These are phyloP conservation scores for Hypanus sabinus DNA, from an alignment of 2,113 vertebrate genomes.

Conservation along the genomic window DNA sequence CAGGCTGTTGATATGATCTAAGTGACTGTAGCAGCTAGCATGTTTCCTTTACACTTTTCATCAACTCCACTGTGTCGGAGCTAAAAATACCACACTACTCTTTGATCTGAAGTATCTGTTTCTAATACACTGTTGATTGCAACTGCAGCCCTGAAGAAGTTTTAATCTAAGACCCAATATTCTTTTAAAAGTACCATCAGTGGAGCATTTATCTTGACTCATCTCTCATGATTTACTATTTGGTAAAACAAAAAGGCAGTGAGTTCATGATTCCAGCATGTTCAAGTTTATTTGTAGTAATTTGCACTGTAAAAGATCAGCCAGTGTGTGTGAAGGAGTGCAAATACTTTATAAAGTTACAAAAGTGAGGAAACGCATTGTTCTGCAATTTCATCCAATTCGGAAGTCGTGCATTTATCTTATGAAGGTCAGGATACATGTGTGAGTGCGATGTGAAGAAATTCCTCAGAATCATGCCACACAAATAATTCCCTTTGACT, in stretches of 20 bases:
- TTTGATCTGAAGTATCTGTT: not conserved
- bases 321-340: not conserved
- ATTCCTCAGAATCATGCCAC: not conserved
- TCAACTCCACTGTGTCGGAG: not conserved
- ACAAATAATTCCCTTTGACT: not conserved
- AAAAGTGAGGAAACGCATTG: not conserved
- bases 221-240: not conserved
- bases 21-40: not conserved
- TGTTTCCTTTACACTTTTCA: not conserved
- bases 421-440: not conserved
- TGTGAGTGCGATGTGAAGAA: not conserved
- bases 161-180: constrained; percentile 10
- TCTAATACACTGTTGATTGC: constrained; percentile 25
- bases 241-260: not conserved
- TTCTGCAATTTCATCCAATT: not conserved
- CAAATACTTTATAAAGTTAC: not conserved
- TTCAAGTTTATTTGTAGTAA: not conserved
- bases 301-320: not conserved
- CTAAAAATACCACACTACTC: constrained; percentile 12
- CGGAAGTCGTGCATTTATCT: not conserved
- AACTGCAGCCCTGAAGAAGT: not conserved
- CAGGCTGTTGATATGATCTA: not conserved
- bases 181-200: constrained; percentile 16
- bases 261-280: not conserved
- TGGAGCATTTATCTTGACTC: not conserved